phyloP scores from a whole-genome alignment of 92 coral and sea anemone species.

The Parazoanthus darwini region DNA sequence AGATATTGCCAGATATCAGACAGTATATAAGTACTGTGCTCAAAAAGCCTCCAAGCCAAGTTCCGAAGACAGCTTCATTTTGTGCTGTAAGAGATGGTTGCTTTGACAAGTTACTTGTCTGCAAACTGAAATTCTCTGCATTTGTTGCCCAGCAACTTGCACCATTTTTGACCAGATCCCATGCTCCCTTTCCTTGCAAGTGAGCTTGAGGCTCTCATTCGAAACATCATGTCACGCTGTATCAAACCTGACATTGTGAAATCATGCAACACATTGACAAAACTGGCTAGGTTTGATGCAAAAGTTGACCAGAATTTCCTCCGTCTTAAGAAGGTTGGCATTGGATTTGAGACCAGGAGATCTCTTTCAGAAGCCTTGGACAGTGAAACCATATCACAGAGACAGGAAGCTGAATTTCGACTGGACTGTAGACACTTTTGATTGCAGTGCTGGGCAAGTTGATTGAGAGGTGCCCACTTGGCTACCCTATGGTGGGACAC shows the following conservation, averaged over 20 bases:
- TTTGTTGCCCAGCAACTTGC: conserved; percentile 30
- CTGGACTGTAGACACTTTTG: conserved; percentile 7
- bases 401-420: conserved; percentile 28
- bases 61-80: conserved; percentile 18
- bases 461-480: conserved; percentile 33
- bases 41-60: conserved; percentile 20
- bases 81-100: conserved; percentile 23
- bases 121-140: conserved; percentile 33
- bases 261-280: conserved; percentile 37
- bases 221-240: conserved; percentile 34
- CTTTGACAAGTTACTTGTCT: conserved; percentile 34
- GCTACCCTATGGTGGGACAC: conserved; percentile 28
- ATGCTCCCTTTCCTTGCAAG: conserved; percentile 34
- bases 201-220: conserved; percentile 39
- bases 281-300: conserved; percentile 20
- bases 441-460: conserved; percentile 34
- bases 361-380: conserved; percentile 25
- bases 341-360: conserved; percentile 36
- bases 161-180: conserved; percentile 19
- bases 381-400: neutral
- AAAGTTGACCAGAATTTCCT: conserved; percentile 20
- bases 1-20: conserved; percentile 31
- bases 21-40: neutral
- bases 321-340: conserved; percentile 18
- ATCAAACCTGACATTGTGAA: conserved; percentile 26